Evolutionary conservation across 2,113 vertebrate genomes (phyloP), one percentile per base, ranked within the genome.

Genomic region (Sula dactylatra): DNA sequence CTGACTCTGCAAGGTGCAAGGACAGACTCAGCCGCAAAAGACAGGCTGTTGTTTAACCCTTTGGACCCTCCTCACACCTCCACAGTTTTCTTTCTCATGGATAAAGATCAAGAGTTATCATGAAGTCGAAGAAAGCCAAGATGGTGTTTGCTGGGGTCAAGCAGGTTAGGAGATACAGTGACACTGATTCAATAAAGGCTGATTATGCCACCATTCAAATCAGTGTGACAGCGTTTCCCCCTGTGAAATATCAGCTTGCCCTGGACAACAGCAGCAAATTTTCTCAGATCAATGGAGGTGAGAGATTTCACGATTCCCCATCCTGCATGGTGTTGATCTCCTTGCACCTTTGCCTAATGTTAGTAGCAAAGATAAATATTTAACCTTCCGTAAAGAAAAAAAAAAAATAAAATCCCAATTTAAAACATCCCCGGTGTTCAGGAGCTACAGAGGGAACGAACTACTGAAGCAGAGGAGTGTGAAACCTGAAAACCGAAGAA

Each of bases 101-200:
- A 14, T 3, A 45, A 64, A 16, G 54, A 29, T 4, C 7, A 10
- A 4, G 44, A 81, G 24, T 38, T 38, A 26, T 8, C 49, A 10
- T 0, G 3, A 49, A 62, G 0, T 2, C 54, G 34, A 32, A 31
- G 74, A 47, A 80, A 81, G 38, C 24, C 19, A 25, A 62, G 24
- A 24, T 0, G 9, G 31, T 10, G 31, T 58, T 91, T 62, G 27
- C 36, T 61, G 26, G 34, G n/a, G 27, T 44, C 25, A 36, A 29
- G 44, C 27, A 67, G 18, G 8, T 65, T 58, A 47, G 54, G 36
- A 78, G 42, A 22, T 19, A 26, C 0, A 2, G 58, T 0, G 8
- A 3, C 27, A 62, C 1, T n/a, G 54, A 36, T 84, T 49, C 77
- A 52, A 61, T 40, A 44, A 62, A 62, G 44, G 50, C 38, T 87